phyloP scores from a whole-genome alignment of 2,113 vertebrate species.

The Kryptolebias marmoratus region DNA sequence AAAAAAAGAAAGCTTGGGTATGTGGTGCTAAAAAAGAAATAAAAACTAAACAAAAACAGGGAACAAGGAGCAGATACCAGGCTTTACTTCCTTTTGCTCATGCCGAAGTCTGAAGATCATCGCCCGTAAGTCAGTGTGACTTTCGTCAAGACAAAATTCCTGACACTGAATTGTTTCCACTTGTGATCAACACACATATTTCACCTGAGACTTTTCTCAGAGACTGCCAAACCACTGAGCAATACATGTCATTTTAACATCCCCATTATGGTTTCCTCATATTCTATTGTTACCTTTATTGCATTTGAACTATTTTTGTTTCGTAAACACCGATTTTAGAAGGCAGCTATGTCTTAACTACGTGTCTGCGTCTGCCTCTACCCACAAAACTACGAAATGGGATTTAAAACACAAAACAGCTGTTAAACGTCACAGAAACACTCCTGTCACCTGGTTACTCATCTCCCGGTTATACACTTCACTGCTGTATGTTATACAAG shows the following conservation, averaged over 20 bases:
- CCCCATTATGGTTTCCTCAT: neutral
- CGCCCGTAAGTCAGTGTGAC: neutral
- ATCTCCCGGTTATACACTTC: constrained; percentile 9
- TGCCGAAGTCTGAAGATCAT: neutral
- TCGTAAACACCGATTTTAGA: neutral
- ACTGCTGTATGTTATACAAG: neutral
- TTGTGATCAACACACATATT: neutral
- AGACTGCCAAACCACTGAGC: constrained; percentile 3
- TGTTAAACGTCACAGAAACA: constrained; percentile 20
- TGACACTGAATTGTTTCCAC: constrained; percentile 21
- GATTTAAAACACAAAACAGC: constrained; percentile 37
- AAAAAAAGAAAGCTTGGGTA: neutral
- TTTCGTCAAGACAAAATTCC: constrained; percentile 2
- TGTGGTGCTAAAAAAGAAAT: neutral
- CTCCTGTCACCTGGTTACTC: constrained; percentile 20
- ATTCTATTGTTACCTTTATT: neutral
- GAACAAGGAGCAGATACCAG: neutral
- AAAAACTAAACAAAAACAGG: neutral
- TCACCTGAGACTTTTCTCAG: constrained; percentile 14
- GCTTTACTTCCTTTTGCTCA: neutral
- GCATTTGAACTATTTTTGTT: no score
- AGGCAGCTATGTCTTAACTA: neutral
- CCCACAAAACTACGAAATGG: neutral
- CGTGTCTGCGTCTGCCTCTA: no score
- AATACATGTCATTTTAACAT: neutral